Evolutionary conservation across 1,140 invertebrate species (phyloP).

Genomic region (Drosophila lacteicornis): DNA sequence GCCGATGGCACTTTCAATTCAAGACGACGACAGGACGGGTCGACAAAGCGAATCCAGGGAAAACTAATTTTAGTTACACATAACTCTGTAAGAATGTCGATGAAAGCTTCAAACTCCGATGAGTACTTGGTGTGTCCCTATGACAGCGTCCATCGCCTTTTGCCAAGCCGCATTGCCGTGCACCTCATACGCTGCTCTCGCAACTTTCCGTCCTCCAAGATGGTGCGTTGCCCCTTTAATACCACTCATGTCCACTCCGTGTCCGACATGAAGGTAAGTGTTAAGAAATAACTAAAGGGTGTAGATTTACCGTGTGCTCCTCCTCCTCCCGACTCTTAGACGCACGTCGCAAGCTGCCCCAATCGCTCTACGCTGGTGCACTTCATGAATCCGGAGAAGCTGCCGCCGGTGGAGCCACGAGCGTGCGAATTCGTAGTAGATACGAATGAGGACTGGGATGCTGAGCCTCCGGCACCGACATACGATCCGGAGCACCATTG

Average conservation of each 20-base stretch:
- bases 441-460: slow-evolving; percentile 53
- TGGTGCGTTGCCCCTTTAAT: slow-evolving; percentile 51
- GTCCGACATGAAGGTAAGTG: slow-evolving; percentile 27
- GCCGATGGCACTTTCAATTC: not conserved
- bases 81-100: not conserved
- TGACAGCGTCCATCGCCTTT: slow-evolving; percentile 23
- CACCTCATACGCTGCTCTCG: slow-evolving; percentile 48
- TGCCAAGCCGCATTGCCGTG: slow-evolving; percentile 14
- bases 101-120: not conserved
- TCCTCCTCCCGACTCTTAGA: slow-evolving; percentile 1
- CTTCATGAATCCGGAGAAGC: slow-evolving; percentile 13
- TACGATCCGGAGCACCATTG: slow-evolving; percentile 48
- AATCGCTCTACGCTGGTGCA: not conserved
- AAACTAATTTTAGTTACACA: too few species aligned
- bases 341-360: slow-evolving; percentile 19
- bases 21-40: not conserved
- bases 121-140: slow-evolving; percentile 34
- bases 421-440: not conserved
- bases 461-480: slow-evolving; percentile 23
- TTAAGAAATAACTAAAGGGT: not conserved
- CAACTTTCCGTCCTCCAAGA: slow-evolving; percentile 25
- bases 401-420: not conserved
- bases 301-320: not conserved
- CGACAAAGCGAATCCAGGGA: too few species aligned
- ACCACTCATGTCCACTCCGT: slow-evolving; percentile 15